Evolutionary conservation across 2,797 vertebrate species (phyloP).

Genomic region (Delichon dasypus): DNA sequence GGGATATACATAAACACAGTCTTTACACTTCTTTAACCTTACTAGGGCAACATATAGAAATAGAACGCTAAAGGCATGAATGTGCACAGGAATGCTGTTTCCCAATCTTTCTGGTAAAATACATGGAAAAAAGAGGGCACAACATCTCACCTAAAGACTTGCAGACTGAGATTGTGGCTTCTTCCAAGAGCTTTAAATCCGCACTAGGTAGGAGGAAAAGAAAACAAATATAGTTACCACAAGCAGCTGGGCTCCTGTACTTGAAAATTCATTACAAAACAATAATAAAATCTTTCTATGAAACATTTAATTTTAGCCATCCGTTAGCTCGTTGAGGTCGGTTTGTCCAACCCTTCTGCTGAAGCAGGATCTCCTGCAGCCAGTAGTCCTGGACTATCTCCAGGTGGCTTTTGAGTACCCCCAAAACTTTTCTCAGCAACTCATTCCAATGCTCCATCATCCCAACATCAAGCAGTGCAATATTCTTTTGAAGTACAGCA

Average conservation of each 20-base stretch:
- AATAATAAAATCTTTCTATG: background rate
- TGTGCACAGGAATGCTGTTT: background rate
- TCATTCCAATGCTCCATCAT: background rate
- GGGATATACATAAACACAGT: background rate
- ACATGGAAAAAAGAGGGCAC: background rate
- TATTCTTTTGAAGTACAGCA: background rate
- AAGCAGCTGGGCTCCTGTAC: background rate
- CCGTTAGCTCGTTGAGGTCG: background rate
- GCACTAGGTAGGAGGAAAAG: conserved; percentile 72
- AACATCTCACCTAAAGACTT: conserved; percentile 86
- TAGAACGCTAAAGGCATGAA: background rate
- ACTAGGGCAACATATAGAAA: background rate
- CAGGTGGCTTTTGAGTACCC: background rate
- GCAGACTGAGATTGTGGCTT: conserved; percentile 89
- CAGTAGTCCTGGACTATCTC: rapidly evolving
- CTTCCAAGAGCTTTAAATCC: conserved; percentile 92
- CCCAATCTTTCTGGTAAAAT: background rate
- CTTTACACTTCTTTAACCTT: background rate
- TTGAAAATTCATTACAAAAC: background rate
- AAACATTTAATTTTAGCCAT: background rate
- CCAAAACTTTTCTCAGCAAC: background rate
- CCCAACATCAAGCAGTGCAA: background rate
- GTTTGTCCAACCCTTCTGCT: background rate
- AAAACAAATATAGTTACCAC: background rate
- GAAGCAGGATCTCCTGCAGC: background rate